A percentile compares a stretch with the other conserved stretches of the same genome.
phyloP scores from a whole-genome alignment of 2,888 invertebrate genomes.

The Noctua fimbriata region DNA sequence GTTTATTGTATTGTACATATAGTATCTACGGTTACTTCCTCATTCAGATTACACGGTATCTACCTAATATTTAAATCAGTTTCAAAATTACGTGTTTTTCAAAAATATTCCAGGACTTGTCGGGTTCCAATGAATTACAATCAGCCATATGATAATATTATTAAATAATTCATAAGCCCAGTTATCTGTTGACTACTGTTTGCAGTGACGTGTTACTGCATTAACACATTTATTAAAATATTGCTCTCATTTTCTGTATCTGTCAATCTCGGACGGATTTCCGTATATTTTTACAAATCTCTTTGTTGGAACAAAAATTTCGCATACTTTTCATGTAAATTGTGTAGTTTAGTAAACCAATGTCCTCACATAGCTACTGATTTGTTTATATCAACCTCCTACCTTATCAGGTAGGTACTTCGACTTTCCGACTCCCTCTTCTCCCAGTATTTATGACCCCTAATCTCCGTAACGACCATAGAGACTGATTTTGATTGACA shows the following conservation, averaged over 20 bases:
- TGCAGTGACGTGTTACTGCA: constrained; percentile 22
- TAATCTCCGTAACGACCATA: constrained; percentile 46
- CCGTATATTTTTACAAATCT: neutral
- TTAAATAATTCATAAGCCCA: constrained; percentile 57
- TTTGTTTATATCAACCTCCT: neutral
- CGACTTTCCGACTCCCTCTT: constrained; percentile 2
- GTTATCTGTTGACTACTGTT: constrained; percentile 29
- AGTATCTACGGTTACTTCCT: neutral
- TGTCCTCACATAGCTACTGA: neutral
- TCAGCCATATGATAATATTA: constrained; percentile 40
- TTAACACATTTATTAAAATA: constrained; percentile 53
- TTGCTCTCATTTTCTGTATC: constrained; percentile 41
- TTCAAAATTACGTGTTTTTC: constrained; percentile 16
- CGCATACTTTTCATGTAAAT: constrained; percentile 23
- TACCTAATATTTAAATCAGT: neutral
- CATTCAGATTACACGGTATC: neutral
- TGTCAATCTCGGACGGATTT: constrained; percentile 16
- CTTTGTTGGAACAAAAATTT: constrained; percentile 2
- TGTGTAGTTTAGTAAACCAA: neutral
- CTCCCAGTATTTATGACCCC: constrained; percentile 18
- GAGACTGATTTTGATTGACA: constrained; percentile 68
- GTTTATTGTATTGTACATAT: neutral
- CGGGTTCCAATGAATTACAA: constrained; percentile 43
- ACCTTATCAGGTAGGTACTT: neutral
- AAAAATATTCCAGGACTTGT: constrained; percentile 20